Conservation (phyloP, 1,140 invertebrate species). For the Sarcophaga peregrina region DNA sequence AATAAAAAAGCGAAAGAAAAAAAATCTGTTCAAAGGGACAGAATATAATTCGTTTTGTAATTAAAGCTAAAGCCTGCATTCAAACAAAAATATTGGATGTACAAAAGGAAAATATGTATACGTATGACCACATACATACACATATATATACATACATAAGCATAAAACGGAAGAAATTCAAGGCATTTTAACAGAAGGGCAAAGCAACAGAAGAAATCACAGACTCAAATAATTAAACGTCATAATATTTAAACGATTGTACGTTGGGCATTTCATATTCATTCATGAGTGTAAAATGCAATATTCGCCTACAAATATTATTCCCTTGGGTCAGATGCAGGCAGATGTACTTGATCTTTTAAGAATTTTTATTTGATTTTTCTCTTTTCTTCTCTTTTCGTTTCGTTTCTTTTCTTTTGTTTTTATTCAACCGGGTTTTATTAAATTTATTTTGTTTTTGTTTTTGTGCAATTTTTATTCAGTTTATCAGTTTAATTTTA, state of each 20-base stretch:
- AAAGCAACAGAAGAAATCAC: background rate
- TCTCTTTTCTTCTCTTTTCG: no score
- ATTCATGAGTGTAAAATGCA: background rate
- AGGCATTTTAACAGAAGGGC: background rate
- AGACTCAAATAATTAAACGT: background rate
- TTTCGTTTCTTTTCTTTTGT: background rate
- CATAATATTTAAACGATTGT: conserved; percentile 10
- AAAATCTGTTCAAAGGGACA: no score
- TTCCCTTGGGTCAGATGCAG: background rate
- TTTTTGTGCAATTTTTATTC: no score
- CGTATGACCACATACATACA: background rate
- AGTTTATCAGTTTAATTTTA: conserved; percentile 12
- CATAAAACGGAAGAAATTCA: background rate
- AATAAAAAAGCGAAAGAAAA: no score
- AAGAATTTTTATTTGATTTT: no score
- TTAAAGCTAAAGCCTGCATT: no score
- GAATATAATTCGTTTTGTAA: no score
- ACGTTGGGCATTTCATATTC: background rate
- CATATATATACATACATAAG: background rate
- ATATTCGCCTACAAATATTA: background rate
- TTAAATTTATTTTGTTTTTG: background rate
- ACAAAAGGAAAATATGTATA: no score
- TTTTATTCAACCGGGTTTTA: background rate
- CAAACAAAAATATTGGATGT: no score
- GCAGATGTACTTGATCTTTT: conserved; percentile 21